Conservation (phyloP, 2,888 invertebrate genomes). For the Lasioglossum leucozonium region DNA sequence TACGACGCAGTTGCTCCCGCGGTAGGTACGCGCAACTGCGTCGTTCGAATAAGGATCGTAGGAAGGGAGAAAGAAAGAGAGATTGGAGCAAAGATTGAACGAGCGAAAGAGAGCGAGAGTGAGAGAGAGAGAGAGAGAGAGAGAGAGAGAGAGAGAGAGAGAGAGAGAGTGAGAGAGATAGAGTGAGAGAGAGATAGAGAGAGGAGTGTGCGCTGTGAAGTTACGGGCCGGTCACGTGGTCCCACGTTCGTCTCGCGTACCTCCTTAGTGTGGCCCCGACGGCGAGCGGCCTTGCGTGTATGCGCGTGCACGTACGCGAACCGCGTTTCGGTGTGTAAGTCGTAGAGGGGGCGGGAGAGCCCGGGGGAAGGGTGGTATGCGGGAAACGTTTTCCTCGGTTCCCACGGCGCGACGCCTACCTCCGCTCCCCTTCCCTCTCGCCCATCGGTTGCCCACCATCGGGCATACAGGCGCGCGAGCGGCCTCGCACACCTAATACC, state of each 20-base stretch:
- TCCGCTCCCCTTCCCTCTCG: constrained; percentile 54
- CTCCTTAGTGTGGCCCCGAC: constrained; percentile 49
- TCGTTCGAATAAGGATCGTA: constrained; percentile 72
- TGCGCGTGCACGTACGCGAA: not conserved
- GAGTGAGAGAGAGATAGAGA: constrained; percentile 12
- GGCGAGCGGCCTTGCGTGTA: not conserved
- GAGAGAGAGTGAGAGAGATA: constrained; percentile 6
- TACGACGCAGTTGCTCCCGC: constrained; percentile 74
- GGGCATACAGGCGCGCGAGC: constrained; percentile 35
- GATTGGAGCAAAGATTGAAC: too few species aligned
- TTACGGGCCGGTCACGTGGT: constrained; percentile 72
- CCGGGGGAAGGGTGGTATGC: constrained; percentile 77
- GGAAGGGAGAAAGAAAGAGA: constrained; percentile 33
- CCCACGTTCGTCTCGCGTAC: constrained; percentile 68
- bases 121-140: constrained; percentile 21
- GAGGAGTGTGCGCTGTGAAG: constrained; percentile 60
- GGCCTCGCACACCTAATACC: constrained; percentile 39
- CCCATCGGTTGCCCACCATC: constrained; percentile 50
- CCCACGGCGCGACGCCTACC: constrained; percentile 81
- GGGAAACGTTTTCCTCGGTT: constrained; percentile 83
- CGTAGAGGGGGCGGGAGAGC: constrained; percentile 54
- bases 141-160: constrained; percentile 9
- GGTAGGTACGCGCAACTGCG: constrained; percentile 73
- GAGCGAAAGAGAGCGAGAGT: not conserved
- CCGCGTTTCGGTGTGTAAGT: constrained; percentile 18